phyloP scores from a whole-genome alignment of 1,140 invertebrate species.

The Drosophila tropicalis region DNA sequence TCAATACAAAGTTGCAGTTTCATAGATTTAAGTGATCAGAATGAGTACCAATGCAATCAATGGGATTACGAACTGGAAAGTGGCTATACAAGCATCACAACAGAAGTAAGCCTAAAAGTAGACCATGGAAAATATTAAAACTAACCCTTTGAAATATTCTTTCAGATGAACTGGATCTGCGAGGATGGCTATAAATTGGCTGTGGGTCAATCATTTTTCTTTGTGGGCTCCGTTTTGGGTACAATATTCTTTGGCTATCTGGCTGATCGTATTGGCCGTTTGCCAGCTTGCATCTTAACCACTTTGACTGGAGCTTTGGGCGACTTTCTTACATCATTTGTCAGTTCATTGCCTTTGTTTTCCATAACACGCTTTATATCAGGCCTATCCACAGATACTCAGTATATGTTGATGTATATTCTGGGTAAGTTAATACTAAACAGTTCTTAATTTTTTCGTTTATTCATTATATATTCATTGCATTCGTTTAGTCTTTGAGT shows the following conservation, averaged over 20 bases:
- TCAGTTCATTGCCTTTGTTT: conserved; percentile 83
- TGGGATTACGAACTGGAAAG: conserved; percentile 84
- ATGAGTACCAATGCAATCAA: conserved; percentile 59
- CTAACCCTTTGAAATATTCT: conserved; percentile 34
- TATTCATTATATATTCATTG: too few relatives aligned
- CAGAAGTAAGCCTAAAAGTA: conserved; percentile 84
- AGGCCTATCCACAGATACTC: conserved; percentile 85
- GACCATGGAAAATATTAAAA: neutral
- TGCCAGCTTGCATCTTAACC: conserved; percentile 85
- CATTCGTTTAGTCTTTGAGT: conserved; percentile 85
- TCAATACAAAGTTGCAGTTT: conserved; percentile 15
- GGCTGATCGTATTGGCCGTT: conserved; percentile 85
- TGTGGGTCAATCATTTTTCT: conserved; percentile 86
- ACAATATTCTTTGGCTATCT: conserved; percentile 85
- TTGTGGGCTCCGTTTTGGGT: conserved; percentile 85
- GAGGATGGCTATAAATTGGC: conserved; percentile 85
- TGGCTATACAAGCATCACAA: conserved; percentile 84
- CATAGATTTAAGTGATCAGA: neutral
- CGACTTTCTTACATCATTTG: conserved; percentile 84
- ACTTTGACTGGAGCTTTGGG: conserved; percentile 84
- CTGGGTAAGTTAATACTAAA: conserved; percentile 82
- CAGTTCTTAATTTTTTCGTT: too few relatives aligned
- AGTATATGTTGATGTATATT: conserved; percentile 87
- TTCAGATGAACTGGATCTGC: conserved; percentile 86
- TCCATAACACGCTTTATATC: conserved; percentile 84